A percentile compares a stretch with the other conserved stretches of the same genome.
These are phyloP conservation scores for Corvus moneduloides DNA, from an alignment of 2,113 vertebrate genomes.

Conservation along the genomic window DNA sequence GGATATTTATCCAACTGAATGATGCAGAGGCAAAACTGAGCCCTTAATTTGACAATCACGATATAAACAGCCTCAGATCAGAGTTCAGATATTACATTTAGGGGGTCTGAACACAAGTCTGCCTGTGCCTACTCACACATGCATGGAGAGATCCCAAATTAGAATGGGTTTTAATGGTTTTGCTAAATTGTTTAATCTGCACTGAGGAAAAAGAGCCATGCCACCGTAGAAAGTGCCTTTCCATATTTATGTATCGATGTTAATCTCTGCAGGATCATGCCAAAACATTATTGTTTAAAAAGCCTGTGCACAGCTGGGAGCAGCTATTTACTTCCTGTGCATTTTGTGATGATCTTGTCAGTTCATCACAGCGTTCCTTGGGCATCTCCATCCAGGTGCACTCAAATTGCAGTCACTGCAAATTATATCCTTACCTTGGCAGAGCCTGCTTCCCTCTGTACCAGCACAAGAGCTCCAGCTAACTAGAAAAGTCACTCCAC, in stretches of 20 bases:
- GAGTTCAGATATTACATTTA: background rate
- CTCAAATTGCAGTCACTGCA: background rate
- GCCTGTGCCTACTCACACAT: background rate
- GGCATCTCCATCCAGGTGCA: conserved; percentile 6
- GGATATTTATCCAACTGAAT: background rate
- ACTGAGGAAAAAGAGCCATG: background rate
- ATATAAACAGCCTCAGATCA: background rate
- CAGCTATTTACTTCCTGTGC: background rate
- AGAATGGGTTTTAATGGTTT: background rate
- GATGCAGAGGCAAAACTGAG: background rate
- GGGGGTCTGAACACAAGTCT: background rate
- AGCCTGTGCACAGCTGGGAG: background rate
- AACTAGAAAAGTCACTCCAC: conserved; percentile 4
- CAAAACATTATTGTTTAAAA: background rate
- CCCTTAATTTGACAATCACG: background rate
- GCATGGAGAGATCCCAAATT: background rate
- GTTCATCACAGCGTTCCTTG: background rate
- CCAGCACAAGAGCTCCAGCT: background rate
- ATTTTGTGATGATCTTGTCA: background rate
- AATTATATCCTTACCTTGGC: background rate
- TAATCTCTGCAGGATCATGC: background rate
- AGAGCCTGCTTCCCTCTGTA: background rate
- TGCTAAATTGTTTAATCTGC: background rate
- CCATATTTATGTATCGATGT: background rate
- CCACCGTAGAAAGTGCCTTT: background rate